Evolutionary conservation across 2,888 invertebrate species (phyloP).

Genomic region (Busseola fusca): DNA sequence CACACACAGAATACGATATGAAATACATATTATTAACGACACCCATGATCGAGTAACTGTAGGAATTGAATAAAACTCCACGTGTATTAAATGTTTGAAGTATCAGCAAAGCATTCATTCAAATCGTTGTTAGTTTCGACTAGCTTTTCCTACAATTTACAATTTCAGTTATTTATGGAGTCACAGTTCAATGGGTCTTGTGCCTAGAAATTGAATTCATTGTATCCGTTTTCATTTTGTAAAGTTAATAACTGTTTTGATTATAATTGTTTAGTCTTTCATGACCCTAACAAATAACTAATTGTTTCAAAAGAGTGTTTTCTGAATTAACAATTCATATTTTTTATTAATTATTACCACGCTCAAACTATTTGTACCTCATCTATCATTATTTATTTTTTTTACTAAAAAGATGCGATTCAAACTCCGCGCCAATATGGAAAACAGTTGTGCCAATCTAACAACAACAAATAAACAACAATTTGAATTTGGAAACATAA

Average conservation of each 20-base stretch:
- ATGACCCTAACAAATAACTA: neutral
- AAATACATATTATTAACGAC: neutral
- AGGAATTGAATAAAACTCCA: too few species aligned
- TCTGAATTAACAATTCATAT: neutral
- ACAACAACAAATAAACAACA: too few species aligned
- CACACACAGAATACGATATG: neutral
- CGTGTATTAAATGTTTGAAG: too few species aligned
- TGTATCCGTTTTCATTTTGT: slow-evolving; percentile 4
- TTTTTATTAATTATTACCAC: neutral
- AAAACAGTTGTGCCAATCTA: too few species aligned
- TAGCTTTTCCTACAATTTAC: slow-evolving; percentile 16
- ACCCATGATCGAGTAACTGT: too few species aligned
- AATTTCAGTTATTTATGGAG: slow-evolving; percentile 26
- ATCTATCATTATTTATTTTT: neutral
- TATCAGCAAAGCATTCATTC: slow-evolving; percentile 6
- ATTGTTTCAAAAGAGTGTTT: neutral
- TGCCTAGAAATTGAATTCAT: slow-evolving; percentile 13
- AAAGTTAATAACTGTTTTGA: slow-evolving; percentile 15
- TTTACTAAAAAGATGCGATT: too few species aligned
- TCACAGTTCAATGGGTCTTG: slow-evolving; percentile 17
- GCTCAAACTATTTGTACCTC: neutral
- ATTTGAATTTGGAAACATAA: too few species aligned
- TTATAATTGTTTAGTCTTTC: neutral
- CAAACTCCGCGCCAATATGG: too few species aligned
- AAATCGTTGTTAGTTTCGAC: slow-evolving; percentile 16